Evolutionary conservation across 2,797 vertebrate species (phyloP).

Genomic region (Pangasius larnaudii): DNA sequence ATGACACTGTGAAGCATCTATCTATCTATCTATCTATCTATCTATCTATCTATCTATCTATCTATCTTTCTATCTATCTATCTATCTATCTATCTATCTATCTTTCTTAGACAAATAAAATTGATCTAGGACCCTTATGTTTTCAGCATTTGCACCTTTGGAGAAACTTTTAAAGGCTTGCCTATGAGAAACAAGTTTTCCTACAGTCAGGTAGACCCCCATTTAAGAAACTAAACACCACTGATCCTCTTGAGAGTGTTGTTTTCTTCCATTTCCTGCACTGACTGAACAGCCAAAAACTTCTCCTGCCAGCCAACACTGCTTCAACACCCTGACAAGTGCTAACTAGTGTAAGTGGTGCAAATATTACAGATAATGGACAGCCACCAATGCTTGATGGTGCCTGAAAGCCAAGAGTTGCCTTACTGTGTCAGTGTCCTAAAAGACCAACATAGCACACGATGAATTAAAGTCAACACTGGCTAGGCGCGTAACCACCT

Average conservation of each 20-base stretch:
- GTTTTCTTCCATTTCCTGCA: background rate
- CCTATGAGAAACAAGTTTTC: background rate
- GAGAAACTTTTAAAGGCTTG: background rate
- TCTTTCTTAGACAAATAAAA: background rate
- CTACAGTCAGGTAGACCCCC: background rate
- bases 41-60: background rate
- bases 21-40: background rate
- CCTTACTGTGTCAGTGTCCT: background rate
- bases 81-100: background rate
- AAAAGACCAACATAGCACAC: background rate
- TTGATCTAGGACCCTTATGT: background rate
- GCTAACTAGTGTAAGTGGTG: background rate
- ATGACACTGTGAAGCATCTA: background rate
- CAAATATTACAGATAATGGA: background rate
- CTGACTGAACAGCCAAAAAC: background rate
- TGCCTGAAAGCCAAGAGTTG: background rate
- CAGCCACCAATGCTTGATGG: background rate
- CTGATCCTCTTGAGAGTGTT: background rate
- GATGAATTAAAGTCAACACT: conserved; percentile 12
- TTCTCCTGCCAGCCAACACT: background rate
- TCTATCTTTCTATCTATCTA: background rate
- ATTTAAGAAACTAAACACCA: background rate
- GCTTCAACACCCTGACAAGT: background rate
- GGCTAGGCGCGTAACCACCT: background rate
- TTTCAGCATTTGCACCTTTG: background rate